Percentiles rank a stretch among this genome's conserved stretches.
phyloP scores from a whole-genome alignment of 2,797 vertebrate genomes.

The Hozukius guyotensis region DNA sequence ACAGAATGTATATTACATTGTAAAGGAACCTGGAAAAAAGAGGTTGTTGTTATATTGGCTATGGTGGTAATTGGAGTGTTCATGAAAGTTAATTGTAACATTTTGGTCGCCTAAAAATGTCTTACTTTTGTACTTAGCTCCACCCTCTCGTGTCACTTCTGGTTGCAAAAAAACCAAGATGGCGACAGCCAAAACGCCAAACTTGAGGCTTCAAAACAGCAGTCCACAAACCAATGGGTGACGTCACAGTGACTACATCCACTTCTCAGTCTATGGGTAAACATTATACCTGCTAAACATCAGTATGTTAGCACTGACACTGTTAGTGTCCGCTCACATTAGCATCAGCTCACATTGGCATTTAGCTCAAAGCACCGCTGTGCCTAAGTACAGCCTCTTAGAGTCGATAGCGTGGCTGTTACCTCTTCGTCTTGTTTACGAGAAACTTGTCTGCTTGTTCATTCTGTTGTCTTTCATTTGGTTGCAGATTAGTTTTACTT shows the following conservation, averaged over 20 bases:
- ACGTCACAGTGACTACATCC: too few relatives aligned
- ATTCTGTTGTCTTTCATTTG: not conserved
- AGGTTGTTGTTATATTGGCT: not conserved
- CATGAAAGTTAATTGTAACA: too few relatives aligned
- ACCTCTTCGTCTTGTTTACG: not conserved
- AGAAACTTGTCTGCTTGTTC: not conserved
- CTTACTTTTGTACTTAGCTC: too few relatives aligned
- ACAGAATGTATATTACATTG: too few relatives aligned
- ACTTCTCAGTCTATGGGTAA: too few relatives aligned
- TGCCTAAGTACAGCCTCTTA: not conserved
- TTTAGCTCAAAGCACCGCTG: not conserved
- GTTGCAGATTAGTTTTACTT: not conserved
- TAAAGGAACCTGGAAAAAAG: not conserved
- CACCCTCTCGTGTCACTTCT: too few relatives aligned
- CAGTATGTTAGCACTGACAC: not conserved
- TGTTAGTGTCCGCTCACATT: not conserved
- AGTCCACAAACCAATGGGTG: too few relatives aligned
- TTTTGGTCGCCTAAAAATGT: too few relatives aligned
- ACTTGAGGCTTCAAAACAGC: too few relatives aligned
- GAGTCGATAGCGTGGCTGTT: not conserved
- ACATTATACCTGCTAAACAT: not conserved
- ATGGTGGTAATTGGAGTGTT: not conserved
- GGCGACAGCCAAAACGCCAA: too few relatives aligned
- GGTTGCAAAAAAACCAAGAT: too few relatives aligned
- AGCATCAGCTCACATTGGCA: not conserved